Conservation (phyloP, 2,888 invertebrate genomes). For the Pammene aurita region DNA sequence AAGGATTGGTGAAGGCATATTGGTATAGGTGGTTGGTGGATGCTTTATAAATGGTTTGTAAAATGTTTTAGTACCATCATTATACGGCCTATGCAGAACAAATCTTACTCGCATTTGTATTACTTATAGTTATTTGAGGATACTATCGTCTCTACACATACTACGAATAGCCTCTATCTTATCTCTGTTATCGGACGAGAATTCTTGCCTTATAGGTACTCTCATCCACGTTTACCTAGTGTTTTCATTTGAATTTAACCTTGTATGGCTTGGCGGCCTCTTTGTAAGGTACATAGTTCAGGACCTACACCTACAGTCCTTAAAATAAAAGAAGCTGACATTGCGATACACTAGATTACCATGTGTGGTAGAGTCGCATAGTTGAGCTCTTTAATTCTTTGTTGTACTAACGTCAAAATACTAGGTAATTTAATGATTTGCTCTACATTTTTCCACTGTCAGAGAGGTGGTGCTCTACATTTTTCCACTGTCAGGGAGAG, state of each 20-base stretch:
- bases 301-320: neutral
- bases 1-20: no score
- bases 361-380: no score
- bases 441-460: no score
- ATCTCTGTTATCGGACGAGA: conserved; percentile 34
- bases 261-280: conserved; percentile 11
- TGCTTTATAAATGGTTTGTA: no score
- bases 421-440: no score
- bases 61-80: no score
- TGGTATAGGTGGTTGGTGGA: no score
- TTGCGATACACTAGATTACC: neutral
- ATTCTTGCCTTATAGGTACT: conserved; percentile 30
- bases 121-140: conserved; percentile 5
- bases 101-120: neutral
- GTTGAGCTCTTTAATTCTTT: no score
- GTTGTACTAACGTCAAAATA: no score
- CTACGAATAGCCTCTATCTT: conserved; percentile 30
- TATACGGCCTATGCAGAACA: no score
- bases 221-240: conserved; percentile 26
- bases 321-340: neutral
- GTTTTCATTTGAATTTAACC: conserved; percentile 17
- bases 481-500: no score
- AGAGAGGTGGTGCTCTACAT: no score
- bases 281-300: conserved; percentile 1
- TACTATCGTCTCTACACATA: conserved; percentile 19